Percentiles rank a stretch among this genome's conserved stretches.
These are phyloP conservation scores for Drosophila micromelanica DNA, from an alignment of 1,140 invertebrate species.

Conservation along the genomic window DNA sequence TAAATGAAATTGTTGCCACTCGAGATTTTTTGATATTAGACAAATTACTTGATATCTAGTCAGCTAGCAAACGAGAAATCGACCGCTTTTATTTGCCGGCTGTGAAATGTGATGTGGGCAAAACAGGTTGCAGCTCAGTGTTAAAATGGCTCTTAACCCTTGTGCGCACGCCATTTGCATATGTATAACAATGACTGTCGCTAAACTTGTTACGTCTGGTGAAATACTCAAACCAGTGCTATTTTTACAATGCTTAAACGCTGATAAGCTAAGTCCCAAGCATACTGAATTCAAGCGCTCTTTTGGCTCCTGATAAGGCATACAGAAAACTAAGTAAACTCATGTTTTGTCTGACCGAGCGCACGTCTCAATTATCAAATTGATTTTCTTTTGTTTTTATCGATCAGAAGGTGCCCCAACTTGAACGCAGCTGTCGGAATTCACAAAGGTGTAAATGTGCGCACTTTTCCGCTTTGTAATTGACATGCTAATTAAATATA, in stretches of 20 bases:
- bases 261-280: conserved; percentile 29
- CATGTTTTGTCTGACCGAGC: neutral
- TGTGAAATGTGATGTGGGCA: neutral
- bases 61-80: neutral
- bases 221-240: conserved; percentile 18
- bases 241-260: conserved; percentile 4
- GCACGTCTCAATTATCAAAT: conserved; percentile 33
- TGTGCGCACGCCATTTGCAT: neutral
- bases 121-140: neutral
- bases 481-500: conserved; percentile 22
- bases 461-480: conserved; percentile 4
- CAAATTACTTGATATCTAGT: conserved; percentile 8
- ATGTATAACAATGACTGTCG: neutral
- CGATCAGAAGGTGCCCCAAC: conserved; percentile 13
- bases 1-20: conserved; percentile 26
- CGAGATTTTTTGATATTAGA: conserved; percentile 11
- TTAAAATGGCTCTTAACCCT: neutral
- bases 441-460: conserved; percentile 7
- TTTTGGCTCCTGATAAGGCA: conserved; percentile 1
- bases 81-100: neutral
- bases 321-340: neutral
- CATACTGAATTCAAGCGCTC: conserved; percentile 9
- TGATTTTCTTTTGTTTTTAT: conserved; percentile 15
- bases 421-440: conserved; percentile 16
- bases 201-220: neutral